A percentile compares a stretch with the other conserved stretches of the same genome.
Conservation (phyloP, 2,797 vertebrate genomes). For the Chelidonichthys spinosus region DNA sequence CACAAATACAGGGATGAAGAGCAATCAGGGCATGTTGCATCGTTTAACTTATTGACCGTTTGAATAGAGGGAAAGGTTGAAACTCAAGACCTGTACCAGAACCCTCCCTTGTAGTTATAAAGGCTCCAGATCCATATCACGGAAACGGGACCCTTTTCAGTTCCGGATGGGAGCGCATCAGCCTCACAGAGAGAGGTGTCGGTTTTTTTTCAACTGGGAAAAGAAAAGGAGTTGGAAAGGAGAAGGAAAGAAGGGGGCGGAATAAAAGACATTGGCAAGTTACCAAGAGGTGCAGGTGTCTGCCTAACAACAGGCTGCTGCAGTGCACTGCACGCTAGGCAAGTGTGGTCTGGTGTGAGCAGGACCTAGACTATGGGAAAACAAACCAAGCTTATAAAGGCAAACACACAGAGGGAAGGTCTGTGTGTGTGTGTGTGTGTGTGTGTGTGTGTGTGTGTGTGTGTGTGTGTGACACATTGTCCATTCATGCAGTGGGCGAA, state of each 20-base stretch:
- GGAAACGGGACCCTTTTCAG: slow-evolving; percentile 64
- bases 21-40: not conserved
- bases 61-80: slow-evolving; percentile 60
- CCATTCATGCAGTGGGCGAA: slow-evolving; percentile 54
- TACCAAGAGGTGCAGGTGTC: slow-evolving; percentile 81
- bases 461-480: slow-evolving; percentile 39
- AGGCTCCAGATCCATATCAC: slow-evolving; percentile 73
- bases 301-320: slow-evolving; percentile 70
- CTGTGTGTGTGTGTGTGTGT: slow-evolving; percentile 11
- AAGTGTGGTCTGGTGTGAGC: slow-evolving; percentile 67
- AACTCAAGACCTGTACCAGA: slow-evolving; percentile 72
- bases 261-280: slow-evolving; percentile 70
- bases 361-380: slow-evolving; percentile 67
- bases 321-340: slow-evolving; percentile 52
- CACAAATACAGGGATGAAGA: slow-evolving; percentile 2
- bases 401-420: slow-evolving; percentile 56
- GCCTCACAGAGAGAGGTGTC: slow-evolving; percentile 65
- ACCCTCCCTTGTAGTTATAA: slow-evolving; percentile 61
- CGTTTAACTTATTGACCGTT: slow-evolving; percentile 45
- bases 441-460: slow-evolving; percentile 13
- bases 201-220: slow-evolving; percentile 61
- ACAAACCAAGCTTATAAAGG: slow-evolving; percentile 62
- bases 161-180: slow-evolving; percentile 58
- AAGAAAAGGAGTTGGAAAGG: slow-evolving; percentile 34
- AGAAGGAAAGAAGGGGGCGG: slow-evolving; percentile 33